Evolutionary conservation across 2,797 vertebrate genomes (phyloP), one percentile per base, ranked within the genome.

Genomic region (Lindbergichthys nudifrons): DNA sequence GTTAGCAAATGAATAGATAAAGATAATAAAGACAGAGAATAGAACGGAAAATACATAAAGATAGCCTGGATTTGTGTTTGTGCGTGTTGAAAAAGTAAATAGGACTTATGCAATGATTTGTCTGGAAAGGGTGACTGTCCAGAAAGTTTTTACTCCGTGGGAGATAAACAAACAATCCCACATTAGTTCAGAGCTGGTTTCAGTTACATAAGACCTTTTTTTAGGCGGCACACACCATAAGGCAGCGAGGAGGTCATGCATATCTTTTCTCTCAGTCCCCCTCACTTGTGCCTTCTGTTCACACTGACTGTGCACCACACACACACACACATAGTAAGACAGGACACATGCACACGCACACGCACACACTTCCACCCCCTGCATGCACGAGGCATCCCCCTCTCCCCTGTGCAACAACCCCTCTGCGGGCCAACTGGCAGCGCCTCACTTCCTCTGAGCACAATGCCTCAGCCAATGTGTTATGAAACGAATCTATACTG

Each of bases 261-360:
- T 79, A 80, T 83, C 67, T 89, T 76, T 82, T 77, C 65, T 43
- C 87, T 80, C 80, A 77, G 79, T 82, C 72, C 81, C 79, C 80
- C 79, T 89, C 78, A 54, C 79, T 83, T 81, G 68, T 84, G 80
- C 92, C 91, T 88, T 92, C 88, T 93, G 92, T 90, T 93, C 89
- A 75, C 80, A 76, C 75, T 3, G 36, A 83, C 69, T 54, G 64
- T 76, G 62, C 10, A 15, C 53, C 61, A 52, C 10, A 65, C 74
- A 82, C 54, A 68, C 46, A 73, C 70, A 65, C 73, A 75, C 73
- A 63, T 18, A 73, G 42, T 53, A 51, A 67, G 19, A 60, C 32
- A 65, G 50, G 41, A 39, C 65, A 59, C 52, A 48, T 52, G 26
- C 62, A 62, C 73, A 23, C 50, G 23, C 36, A 42, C n/a, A n/a